A percentile compares a stretch with the other conserved stretches of the same genome.
Conservation (phyloP, 2,113 vertebrate genomes). For the Donacobius atricapilla region DNA sequence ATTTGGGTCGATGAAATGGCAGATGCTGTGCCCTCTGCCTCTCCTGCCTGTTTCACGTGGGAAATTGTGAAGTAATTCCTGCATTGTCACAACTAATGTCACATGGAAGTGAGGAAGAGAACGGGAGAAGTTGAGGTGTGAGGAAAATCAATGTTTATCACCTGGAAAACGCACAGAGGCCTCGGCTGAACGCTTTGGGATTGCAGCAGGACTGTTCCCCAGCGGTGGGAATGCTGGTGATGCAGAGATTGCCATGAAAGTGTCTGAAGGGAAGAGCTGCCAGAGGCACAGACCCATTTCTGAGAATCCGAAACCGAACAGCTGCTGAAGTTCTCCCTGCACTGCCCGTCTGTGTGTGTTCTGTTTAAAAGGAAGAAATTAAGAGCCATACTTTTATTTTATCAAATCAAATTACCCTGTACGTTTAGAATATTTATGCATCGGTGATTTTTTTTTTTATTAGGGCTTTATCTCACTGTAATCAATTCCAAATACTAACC, state of each 20-base stretch:
- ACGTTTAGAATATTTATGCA: slow-evolving; percentile 30
- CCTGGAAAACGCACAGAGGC: background rate
- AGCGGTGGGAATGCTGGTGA: background rate
- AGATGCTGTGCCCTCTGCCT: background rate
- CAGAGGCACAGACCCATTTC: background rate
- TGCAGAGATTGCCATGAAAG: background rate
- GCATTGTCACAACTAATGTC: background rate
- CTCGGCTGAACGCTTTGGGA: background rate
- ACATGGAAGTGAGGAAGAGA: background rate
- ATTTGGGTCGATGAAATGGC: background rate
- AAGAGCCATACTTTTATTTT: slow-evolving; percentile 19
- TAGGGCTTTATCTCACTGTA: slow-evolving; percentile 53
- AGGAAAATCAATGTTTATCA: background rate
- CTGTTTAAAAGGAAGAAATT: slow-evolving; percentile 25
- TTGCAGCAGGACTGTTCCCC: background rate
- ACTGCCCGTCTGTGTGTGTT: background rate
- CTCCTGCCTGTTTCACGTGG: background rate
- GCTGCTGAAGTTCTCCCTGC: background rate
- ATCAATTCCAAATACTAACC: slow-evolving; percentile 62
- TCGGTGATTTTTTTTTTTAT: background rate
- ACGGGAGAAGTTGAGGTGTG: background rate
- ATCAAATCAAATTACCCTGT: slow-evolving; percentile 36
- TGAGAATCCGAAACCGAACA: background rate
- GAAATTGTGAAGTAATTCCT: background rate
- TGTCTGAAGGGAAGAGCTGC: background rate